phyloP scores from a whole-genome alignment of 2,888 invertebrate genomes.

The Drosophila recens region DNA sequence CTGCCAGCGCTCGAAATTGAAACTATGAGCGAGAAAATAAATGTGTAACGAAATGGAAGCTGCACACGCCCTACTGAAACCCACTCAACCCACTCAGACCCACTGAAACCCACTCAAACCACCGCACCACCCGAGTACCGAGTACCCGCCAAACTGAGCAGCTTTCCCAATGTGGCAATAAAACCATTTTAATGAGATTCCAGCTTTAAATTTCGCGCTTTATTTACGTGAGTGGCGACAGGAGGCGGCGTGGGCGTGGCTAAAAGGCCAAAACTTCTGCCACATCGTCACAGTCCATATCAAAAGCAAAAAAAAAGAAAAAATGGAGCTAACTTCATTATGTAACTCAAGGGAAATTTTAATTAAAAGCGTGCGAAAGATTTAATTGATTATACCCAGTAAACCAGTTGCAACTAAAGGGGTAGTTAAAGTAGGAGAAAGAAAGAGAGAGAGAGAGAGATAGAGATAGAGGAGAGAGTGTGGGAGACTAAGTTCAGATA shows the following conservation, averaged over 20 bases:
- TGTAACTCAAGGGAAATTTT: conserved; percentile 66
- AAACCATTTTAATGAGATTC: conserved; percentile 79
- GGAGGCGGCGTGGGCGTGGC: conserved; percentile 37
- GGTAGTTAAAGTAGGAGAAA: background rate
- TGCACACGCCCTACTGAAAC: conserved; percentile 27
- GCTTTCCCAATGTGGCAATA: conserved; percentile 58
- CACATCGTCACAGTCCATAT: conserved; percentile 35
- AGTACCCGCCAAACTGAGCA: conserved; percentile 7
- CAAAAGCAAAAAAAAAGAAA: too few relatives aligned
- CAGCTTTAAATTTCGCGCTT: conserved; percentile 78
- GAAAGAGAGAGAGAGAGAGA: too few relatives aligned
- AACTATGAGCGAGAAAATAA: conserved; percentile 75
- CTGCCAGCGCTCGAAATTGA: conserved; percentile 62
- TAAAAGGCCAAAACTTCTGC: conserved; percentile 39
- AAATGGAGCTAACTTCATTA: conserved; percentile 72
- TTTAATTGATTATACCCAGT: conserved; percentile 75
- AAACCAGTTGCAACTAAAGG: background rate
- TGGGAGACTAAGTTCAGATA: too few relatives aligned
- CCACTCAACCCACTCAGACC: background rate
- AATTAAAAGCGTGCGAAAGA: conserved; percentile 76
- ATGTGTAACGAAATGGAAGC: conserved; percentile 77
- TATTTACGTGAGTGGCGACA: conserved; percentile 68
- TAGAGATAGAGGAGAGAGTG: too few relatives aligned
- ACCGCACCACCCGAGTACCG: background rate
- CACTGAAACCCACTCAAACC: background rate